Evolutionary conservation across 1,140 invertebrate genomes (phyloP), one percentile per base, ranked within the genome.

Genomic region (Sitobion miscanthi): DNA sequence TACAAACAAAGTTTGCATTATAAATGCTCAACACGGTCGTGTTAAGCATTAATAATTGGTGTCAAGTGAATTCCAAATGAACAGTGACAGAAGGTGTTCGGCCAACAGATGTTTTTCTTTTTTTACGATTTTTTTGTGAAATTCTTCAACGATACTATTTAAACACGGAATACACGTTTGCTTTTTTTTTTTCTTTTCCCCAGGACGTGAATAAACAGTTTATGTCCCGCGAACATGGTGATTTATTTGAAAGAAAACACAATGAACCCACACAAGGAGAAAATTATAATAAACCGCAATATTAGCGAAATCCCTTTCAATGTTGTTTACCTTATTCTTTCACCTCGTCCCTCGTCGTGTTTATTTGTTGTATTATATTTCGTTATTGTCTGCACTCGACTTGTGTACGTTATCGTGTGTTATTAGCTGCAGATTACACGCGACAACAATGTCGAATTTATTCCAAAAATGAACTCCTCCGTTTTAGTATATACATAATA

Each of bases 101-200:
- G n/a, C 8, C 82, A 93, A 93, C 91, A 93, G 91, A 93, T 93
- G 91, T 93, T 93, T 93, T 83, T 85, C 30, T 90, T 90, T 47
- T 92, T 92, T 83, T 83, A 82, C 21, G 25, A 52, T 93, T 85
- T 86, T 93, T 93, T 83, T 47, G 45, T 91, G 38, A 82, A 83
- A 92, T 92, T 83, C 90, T 52, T 86, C 49, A 42, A 92, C 42
- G n/a, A 49, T 42, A 42, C 45, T 35, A 52, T 92, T 91, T 52
- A 38, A 62, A 42, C 45, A 45, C 38, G 54, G 7, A 69, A 20
- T n/a, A 45, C 54, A n/a, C 89, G 45, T 69, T n/a, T 90, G 45
- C 1, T 62, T 62, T 90, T 62, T n/a, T 49, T 83, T 52, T 85
- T 14, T 85, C 25, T 30, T 42, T n/a, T 49, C 35, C 82, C 35